phyloP scores from a whole-genome alignment of 2,113 vertebrate genomes.

The Psilopsiagon aymara region DNA sequence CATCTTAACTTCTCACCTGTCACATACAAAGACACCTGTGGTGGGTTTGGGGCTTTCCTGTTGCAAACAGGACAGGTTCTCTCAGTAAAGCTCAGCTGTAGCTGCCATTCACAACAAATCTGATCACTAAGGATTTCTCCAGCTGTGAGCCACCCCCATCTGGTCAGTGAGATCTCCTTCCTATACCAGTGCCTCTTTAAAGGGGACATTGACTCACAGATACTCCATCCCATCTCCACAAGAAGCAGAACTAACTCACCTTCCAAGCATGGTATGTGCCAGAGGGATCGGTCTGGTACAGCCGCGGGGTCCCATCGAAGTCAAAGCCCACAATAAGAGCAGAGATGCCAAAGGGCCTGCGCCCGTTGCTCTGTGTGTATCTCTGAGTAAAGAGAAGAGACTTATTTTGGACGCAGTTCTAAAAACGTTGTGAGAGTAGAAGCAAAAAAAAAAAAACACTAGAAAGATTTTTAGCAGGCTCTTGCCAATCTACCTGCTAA shows the following conservation, averaged over 20 bases:
- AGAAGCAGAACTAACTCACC: constrained; percentile 62
- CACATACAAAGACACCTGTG: not conserved
- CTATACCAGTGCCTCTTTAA: not conserved
- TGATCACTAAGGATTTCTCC: not conserved
- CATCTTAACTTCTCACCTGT: not conserved
- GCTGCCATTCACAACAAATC: not conserved
- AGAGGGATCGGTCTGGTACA: constrained; percentile 89
- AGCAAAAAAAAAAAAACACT: not conserved
- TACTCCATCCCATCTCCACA: not conserved
- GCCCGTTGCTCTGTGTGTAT: constrained; percentile 89
- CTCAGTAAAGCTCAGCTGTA: not conserved
- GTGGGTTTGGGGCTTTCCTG: not conserved
- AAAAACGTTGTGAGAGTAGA: not conserved
- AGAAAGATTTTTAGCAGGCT: not conserved
- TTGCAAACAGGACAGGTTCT: not conserved
- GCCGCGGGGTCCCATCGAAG: constrained; percentile 84
- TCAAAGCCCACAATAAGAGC: constrained; percentile 89
- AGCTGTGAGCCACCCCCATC: not conserved
- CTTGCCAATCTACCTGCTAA: not conserved
- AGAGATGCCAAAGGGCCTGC: constrained; percentile 88
- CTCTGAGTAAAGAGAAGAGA: constrained; percentile 68
- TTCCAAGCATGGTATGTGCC: constrained; percentile 92
- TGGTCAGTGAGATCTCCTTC: not conserved
- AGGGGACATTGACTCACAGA: not conserved
- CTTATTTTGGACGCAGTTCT: not conserved